Conservation (phyloP, 2,113 vertebrate species). For the Phoxinus phoxinus region DNA sequence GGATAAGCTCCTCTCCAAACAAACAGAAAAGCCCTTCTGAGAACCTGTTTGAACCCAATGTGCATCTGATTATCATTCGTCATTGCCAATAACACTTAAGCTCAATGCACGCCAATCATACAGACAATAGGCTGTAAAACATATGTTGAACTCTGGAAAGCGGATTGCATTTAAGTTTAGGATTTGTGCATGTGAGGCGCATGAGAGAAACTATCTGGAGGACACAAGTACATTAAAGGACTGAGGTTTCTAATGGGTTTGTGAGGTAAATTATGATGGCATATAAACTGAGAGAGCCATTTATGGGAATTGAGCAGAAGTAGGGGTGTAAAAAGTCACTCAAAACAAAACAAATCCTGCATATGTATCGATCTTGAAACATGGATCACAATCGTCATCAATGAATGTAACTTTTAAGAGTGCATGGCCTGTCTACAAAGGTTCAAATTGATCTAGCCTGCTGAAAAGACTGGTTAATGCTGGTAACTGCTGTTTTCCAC, state of each 20-base stretch:
- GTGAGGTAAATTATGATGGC: constrained; percentile 8
- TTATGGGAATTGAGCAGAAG: constrained; percentile 21
- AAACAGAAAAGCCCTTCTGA: constrained; percentile 18
- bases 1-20: constrained; percentile 3
- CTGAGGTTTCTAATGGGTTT: constrained; percentile 1
- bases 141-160: constrained; percentile 6
- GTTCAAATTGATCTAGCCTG: neutral
- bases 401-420: neutral
- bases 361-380: too few relatives aligned
- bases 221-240: neutral
- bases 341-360: too few relatives aligned
- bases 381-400: neutral
- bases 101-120: constrained; percentile 26
- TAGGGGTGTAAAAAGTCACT: too few relatives aligned
- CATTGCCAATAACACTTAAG: constrained; percentile 18
- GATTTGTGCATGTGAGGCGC: neutral
- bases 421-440: neutral
- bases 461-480: neutral
- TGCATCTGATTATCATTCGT: constrained; percentile 27
- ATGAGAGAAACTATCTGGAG: neutral
- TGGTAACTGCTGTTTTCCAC: too few relatives aligned
- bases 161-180: neutral
- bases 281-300: neutral
- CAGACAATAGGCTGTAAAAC: constrained; percentile 38
- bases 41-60: constrained; percentile 32